phyloP scores from a whole-genome alignment of 1,140 invertebrate species.

The Magallana gigas region DNA sequence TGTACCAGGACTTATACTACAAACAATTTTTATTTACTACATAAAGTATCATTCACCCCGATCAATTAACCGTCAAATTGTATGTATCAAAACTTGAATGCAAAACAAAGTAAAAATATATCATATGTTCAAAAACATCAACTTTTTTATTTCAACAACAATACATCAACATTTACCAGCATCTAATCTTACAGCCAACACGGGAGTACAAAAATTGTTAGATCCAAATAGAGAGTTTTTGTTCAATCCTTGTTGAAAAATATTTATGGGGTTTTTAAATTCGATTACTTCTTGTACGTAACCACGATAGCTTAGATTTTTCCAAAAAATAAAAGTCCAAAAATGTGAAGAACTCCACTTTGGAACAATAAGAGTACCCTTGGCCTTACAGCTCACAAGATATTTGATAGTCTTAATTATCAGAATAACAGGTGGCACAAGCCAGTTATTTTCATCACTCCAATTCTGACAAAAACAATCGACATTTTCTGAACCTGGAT shows the following conservation, averaged over 20 bases:
- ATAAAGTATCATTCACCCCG: neutral
- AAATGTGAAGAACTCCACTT: conserved; percentile 42
- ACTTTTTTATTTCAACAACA: too few relatives aligned
- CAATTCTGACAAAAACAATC: conserved; percentile 51
- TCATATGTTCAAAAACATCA: too few relatives aligned
- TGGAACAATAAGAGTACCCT: conserved; percentile 44
- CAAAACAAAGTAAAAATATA: neutral
- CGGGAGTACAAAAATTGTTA: neutral
- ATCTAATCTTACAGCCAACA: conserved; percentile 32
- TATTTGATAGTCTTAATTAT: conserved; percentile 41
- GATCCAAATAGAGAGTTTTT: neutral
- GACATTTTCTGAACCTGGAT: conserved; percentile 44
- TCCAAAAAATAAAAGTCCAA: too few relatives aligned
- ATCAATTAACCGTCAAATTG: too few relatives aligned
- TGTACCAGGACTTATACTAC: neutral
- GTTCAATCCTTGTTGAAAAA: conserved; percentile 32
- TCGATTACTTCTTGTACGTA: conserved; percentile 52
- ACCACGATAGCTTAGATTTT: neutral
- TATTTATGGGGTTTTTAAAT: conserved; percentile 30
- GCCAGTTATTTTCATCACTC: conserved; percentile 50
- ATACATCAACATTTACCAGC: neutral
- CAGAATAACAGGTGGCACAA: conserved; percentile 40
- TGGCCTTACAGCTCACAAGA: conserved; percentile 37
- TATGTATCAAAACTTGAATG: too few relatives aligned
- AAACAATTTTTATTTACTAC: neutral